Percentiles rank a stretch among this genome's conserved stretches.
These are phyloP conservation scores for Vireo griseus DNA, from an alignment of 2,797 vertebrate genomes.

Conservation along the genomic window DNA sequence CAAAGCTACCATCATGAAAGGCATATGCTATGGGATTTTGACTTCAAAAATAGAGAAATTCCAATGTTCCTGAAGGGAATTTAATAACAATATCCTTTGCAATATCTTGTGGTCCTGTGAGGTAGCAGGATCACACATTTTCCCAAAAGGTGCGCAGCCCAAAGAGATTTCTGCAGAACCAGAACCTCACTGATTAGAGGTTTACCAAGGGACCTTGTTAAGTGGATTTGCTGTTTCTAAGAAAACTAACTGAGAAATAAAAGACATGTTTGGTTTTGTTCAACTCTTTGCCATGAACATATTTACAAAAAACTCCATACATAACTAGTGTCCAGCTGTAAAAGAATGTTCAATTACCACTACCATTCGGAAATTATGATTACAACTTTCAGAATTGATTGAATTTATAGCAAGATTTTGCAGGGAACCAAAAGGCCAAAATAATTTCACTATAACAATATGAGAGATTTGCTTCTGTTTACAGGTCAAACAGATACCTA, in stretches of 20 bases:
- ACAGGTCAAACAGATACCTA: conserved; percentile 69
- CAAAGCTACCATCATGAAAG: neutral
- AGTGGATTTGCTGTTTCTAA: neutral
- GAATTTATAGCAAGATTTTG: neutral
- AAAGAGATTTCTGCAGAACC: neutral
- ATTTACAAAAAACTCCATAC: neutral
- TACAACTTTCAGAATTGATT: neutral
- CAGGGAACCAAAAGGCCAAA: neutral
- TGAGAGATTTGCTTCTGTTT: neutral
- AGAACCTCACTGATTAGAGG: neutral
- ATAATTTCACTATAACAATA: neutral
- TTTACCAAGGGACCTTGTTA: neutral
- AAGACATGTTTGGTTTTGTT: neutral
- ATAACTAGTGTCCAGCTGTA: neutral
- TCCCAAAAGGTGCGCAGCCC: neutral
- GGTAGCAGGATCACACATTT: neutral
- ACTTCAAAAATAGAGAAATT: neutral
- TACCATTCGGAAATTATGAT: neutral
- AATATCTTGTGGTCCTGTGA: neutral
- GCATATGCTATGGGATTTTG: neutral
- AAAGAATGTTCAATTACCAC: neutral
- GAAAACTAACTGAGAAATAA: neutral
- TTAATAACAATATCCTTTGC: neutral
- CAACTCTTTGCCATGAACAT: neutral
- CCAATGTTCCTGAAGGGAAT: neutral